Base-by-base conservation (phyloP, 2,113 vertebrate genomes). In the Otocyon megalotis region DNA sequence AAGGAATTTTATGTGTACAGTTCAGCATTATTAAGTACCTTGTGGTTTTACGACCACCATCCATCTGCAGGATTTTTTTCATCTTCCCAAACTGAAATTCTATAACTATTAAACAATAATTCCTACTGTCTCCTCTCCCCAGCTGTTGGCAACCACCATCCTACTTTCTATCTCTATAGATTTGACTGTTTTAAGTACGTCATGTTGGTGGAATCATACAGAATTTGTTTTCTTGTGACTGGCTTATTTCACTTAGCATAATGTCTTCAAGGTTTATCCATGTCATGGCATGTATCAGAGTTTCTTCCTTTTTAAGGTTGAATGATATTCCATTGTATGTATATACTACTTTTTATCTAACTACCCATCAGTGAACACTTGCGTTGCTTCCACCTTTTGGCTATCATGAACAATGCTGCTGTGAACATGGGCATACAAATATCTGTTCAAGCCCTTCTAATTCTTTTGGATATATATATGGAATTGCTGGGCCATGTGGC, bases 51-150 rank as follows among this genome's bases (percentile, higher is more conserved):
- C 80, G 24, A 81, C n/a, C 80, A 82, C 37, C 58, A 69, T 76
- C 56, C 30, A 81, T 86, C n/a, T 81, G 72, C 91, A 93, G 76
- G 87, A 62, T 6, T 74, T 88, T 90, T 83, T 74, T 89, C 79
- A 72, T 88, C 35, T 97, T 94, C 58, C 53, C 43, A 84, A 96
- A 54, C 54, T 79, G 54, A 88, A 84, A 94, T 56, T 63, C 62
- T 28, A 20, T 37, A 37, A 67, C 53, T n/a, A 6, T 15, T 69
- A 67, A 79, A 63, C 16, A 82, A 3, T 76, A 83, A 50, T 56
- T 84, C 17, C 54, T 28, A 48, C 77, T 20, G 3, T 19, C 56
- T 43, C 43, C 43, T 81, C 43, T 22, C 80, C 26, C 56, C 37
- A 84, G 35, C 22, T 17, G 3, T 4, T 50, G 77, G 32, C 54